A percentile compares a stretch with the other conserved stretches of the same genome.
These are phyloP conservation scores for Cichladusa arquata DNA, from an alignment of 2,113 vertebrate species.

Conservation along the genomic window DNA sequence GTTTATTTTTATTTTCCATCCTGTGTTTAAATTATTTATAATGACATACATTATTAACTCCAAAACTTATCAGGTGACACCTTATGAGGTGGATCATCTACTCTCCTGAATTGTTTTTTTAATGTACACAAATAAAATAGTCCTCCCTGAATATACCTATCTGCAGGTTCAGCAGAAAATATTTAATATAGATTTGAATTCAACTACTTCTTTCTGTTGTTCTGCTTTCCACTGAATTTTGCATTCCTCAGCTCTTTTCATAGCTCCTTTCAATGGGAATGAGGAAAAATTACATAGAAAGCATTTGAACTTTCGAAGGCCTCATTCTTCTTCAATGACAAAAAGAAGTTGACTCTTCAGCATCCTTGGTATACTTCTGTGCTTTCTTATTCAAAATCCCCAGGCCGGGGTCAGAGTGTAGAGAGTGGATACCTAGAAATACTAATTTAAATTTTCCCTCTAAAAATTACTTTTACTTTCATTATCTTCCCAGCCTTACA, in stretches of 20 bases:
- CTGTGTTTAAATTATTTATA: constrained; percentile 7
- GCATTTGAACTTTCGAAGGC: background rate
- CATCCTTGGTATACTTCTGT: background rate
- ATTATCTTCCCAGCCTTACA: background rate
- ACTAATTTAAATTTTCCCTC: background rate
- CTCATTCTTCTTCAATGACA: background rate
- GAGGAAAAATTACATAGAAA: background rate
- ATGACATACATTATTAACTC: background rate
- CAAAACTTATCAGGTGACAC: background rate
- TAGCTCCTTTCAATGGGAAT: background rate
- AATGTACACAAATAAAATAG: background rate
- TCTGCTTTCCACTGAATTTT: background rate
- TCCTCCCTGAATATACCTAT: background rate
- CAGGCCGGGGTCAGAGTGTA: background rate
- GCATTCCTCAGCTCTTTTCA: background rate
- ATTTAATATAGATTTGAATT: background rate
- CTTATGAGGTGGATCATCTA: background rate
- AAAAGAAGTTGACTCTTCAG: background rate
- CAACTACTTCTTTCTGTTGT: background rate
- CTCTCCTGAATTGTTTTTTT: background rate
- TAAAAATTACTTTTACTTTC: background rate
- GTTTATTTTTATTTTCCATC: constrained; percentile 7
- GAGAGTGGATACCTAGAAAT: background rate
- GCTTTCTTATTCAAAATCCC: background rate
- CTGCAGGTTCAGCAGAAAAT: background rate